Evolutionary conservation across 2,888 invertebrate genomes (phyloP), one percentile per base, ranked within the genome.

Genomic region (Eurois occulta): DNA sequence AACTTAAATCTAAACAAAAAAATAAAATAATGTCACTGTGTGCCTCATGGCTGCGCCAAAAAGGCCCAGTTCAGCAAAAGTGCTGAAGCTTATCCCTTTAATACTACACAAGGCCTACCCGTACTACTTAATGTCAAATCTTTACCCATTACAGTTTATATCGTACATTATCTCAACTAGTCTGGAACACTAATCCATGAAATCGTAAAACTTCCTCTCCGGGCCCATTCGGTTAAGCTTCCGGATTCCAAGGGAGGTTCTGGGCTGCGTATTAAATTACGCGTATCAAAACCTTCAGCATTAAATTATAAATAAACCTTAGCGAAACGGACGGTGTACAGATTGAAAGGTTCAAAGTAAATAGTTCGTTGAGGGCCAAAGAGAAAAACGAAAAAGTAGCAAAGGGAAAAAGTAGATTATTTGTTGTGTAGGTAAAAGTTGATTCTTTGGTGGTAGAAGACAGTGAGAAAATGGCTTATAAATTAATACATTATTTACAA

Each of bases 121-220:
- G 24, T 24, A 35, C 48, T 43, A 41, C 32, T 48, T 28, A 38
- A 35, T 38, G 41, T n/a, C 24, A 65, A 75, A 82, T 35, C 66
- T 60, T 18, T 60, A 58, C 28, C n/a, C 62, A 62, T 68, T 66
- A 67, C 66, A 52, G 70, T 78, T 46, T 62, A 84, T 64, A 62
- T 38, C 24, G 46, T 35, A 66, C 55, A 81, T 72, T 86, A 72
- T 72, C 69, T 52, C 48, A 3, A 72, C 65, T 73, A 78, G 35
- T 24, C 62, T 68, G n/a, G 38, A 73, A 65, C 62, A 72, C 73
- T 77, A 86, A 86, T 86, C 84, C 76, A 84, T 77, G 68, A 66
- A 78, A 67, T 83, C 64, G 80, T 84, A 84, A 83, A 86, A 83
- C 71, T 67, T 65, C 82, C 77, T 48, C 46, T 24, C 60, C 18